These are phyloP conservation scores for Halcyon leucocephala DNA, from an alignment of 2,797 vertebrate species.

Conservation along the genomic window DNA sequence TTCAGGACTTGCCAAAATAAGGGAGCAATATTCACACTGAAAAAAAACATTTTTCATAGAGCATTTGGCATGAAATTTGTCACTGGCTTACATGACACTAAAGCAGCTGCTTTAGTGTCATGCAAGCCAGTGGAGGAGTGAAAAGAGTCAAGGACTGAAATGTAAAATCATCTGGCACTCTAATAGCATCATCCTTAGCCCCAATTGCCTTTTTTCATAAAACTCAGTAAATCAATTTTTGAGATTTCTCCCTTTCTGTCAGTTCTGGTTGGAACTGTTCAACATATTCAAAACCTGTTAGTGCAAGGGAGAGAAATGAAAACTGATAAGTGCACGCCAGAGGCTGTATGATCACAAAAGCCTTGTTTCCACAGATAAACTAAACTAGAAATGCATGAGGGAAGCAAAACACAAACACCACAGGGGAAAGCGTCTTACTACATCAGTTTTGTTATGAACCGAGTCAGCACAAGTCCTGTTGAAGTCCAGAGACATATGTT, in stretches of 20 bases:
- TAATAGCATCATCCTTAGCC: background rate
- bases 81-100: background rate
- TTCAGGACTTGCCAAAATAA: background rate
- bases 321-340: background rate
- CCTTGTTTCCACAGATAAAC: background rate
- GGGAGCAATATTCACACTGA: background rate
- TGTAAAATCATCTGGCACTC: background rate
- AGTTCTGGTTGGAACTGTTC: background rate
- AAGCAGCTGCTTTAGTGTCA: background rate
- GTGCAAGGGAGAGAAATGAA: background rate
- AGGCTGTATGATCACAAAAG: background rate
- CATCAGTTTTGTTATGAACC: background rate
- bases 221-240: background rate
- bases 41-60: background rate
- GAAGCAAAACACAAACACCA: background rate
- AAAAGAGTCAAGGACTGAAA: background rate
- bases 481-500: rapidly evolving
- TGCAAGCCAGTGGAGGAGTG: background rate
- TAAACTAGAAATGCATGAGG: background rate
- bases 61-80: background rate
- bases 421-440: background rate
- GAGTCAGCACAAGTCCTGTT: rapidly evolving
- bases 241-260: background rate
- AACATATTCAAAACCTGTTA: background rate
- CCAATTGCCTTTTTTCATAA: background rate